Evolutionary conservation across 2,113 vertebrate species (phyloP), one percentile per base, ranked within the genome.

Genomic region (Merops nubicus): DNA sequence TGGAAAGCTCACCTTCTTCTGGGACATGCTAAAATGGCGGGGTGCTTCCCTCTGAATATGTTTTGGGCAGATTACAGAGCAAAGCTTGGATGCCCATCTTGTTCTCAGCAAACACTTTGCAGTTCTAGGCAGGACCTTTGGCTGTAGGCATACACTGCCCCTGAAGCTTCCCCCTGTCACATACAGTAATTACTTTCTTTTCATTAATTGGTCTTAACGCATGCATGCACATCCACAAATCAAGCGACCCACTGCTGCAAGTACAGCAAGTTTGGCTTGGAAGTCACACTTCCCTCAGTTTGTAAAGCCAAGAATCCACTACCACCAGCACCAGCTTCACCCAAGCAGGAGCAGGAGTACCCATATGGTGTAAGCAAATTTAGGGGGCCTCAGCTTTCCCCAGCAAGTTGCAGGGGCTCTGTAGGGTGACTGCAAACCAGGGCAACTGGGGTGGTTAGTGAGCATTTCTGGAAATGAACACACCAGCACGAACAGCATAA

Each of bases 201-300:
- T 92, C 59, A 81, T 91, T 96, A 94, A 96, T 70, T 88, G 51
- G 15, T 42, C 88, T 80, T 91, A 94, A 86, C 45, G 78, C 85
- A 86, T 80, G 91, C 91, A 48, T 63, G 75, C 91, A 90, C 82
- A 80, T 25, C 75, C 57, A 53, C 79, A 50, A 83, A 69, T 18
- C 59, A 91, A 62, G 53, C 1, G 0, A 62, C 25, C 8, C 57
- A 2, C 76, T 50, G 76, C 90, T 57, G 65, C 0, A 8, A 59
- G 36, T 5, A 63, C 72, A 45, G 80, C 68, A 53, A 36, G 31
- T 62, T 20, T 6, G 87, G 36, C 36, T 57, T 29, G 75, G 51
- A 53, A 72, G n/a, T 18, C 2, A 3, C 10, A 2, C 43, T 51
- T 1, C 9, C 48, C 62, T 0, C 4, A 31, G 25, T 62, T 74